A percentile compares a stretch with the other conserved stretches of the same genome.
Evolutionary conservation across 2,888 invertebrate species (phyloP).

Genomic region (Drosophila nr. perissopoda): DNA sequence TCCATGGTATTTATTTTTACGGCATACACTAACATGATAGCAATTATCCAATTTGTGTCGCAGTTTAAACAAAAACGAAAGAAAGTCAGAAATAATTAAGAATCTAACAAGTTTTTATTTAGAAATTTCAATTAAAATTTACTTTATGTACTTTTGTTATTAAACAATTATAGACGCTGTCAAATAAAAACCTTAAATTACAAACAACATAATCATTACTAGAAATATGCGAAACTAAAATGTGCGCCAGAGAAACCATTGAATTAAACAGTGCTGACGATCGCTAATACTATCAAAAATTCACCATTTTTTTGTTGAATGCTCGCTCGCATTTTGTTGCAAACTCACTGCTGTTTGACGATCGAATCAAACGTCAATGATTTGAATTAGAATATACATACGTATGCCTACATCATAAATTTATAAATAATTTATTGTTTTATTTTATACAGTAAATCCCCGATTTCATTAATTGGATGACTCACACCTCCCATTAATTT

Average conservation of each 20-base stretch:
- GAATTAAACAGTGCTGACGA: slow-evolving; percentile 55
- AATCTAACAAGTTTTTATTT: slow-evolving; percentile 40
- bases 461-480: slow-evolving; percentile 79
- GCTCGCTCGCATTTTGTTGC: slow-evolving; percentile 59
- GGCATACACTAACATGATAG: slow-evolving; percentile 1
- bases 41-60: slow-evolving; percentile 23
- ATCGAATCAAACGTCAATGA: slow-evolving; percentile 21
- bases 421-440: slow-evolving; percentile 66
- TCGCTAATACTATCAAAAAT: slow-evolving; percentile 26
- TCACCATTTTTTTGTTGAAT: slow-evolving; percentile 28
- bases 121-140: slow-evolving; percentile 62
- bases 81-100: slow-evolving; percentile 39
- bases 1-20: slow-evolving; percentile 17
- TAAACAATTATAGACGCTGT: slow-evolving; percentile 73
- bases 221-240: slow-evolving; percentile 67
- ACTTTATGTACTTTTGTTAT: slow-evolving; percentile 65
- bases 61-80: slow-evolving; percentile 32
- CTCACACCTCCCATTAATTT: slow-evolving; percentile 71
- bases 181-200: slow-evolving; percentile 67
- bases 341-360: slow-evolving; percentile 53
- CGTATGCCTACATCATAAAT: slow-evolving; percentile 26
- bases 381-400: slow-evolving; percentile 26
- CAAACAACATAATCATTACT: slow-evolving; percentile 61
- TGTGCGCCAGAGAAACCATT: slow-evolving; percentile 57
- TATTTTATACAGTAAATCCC: slow-evolving; percentile 77